Percentiles rank a stretch among this genome's conserved stretches.
Evolutionary conservation across 64 coral and sea anemone species (phyloP).

Genomic region (Montipora capricornis): DNA sequence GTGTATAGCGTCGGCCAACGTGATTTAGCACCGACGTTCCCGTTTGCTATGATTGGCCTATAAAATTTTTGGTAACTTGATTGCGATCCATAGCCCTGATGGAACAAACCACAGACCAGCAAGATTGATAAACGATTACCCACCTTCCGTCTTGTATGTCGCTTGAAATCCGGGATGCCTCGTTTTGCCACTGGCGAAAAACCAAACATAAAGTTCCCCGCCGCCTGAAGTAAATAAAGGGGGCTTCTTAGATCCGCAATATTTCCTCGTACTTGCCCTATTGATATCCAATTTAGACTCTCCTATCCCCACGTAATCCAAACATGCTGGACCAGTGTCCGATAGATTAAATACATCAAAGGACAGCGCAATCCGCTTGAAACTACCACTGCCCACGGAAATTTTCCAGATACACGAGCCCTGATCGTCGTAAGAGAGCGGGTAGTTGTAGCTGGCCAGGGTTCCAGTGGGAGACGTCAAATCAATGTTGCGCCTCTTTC

Average conservation of each 20-base stretch:
- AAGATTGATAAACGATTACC: background rate
- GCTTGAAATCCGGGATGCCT: conserved; percentile 51
- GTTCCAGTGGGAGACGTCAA: background rate
- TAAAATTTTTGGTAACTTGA: too few species aligned
- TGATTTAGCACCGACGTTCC: too few species aligned
- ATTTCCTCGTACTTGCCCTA: background rate
- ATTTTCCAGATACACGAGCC: conserved; percentile 7
- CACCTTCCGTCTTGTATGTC: conserved; percentile 17
- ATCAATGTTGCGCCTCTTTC: background rate
- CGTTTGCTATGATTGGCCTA: too few species aligned
- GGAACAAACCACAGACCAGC: too few species aligned
- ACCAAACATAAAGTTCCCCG: background rate
- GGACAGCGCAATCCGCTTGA: conserved; percentile 24
- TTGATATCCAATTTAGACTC: background rate
- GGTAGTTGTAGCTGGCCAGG: conserved; percentile 51
- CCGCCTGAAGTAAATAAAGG: background rate
- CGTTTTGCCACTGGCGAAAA: background rate
- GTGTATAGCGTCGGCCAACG: too few species aligned
- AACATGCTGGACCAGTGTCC: background rate
- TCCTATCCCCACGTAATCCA: conserved; percentile 28
- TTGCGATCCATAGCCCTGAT: too few species aligned
- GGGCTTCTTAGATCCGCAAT: conserved; percentile 42
- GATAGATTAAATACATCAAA: conserved; percentile 59
- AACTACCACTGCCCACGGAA: too few species aligned
- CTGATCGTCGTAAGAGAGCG: conserved; percentile 31